Evolutionary conservation across 2,797 vertebrate genomes (phyloP).

Genomic region (Manis crassicaudata): DNA sequence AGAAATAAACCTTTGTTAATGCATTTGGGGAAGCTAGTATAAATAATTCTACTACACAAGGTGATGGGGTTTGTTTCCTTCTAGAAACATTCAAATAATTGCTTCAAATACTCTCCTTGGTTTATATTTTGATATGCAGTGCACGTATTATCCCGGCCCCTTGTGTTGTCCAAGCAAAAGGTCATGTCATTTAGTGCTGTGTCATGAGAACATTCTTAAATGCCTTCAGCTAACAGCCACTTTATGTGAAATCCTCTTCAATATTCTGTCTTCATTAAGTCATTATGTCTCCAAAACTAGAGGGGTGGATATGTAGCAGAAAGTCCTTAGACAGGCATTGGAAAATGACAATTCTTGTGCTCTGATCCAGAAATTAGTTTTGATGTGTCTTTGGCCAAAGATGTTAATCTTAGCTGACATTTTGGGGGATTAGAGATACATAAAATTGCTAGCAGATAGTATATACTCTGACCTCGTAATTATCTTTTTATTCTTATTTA

Average conservation of each 20-base stretch:
- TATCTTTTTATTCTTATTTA: constrained; percentile 13
- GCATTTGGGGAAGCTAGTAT: not conserved
- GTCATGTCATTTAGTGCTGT: not conserved
- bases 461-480: not conserved
- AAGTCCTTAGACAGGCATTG: not conserved
- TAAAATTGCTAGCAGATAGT: not conserved
- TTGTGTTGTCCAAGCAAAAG: not conserved
- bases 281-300: not conserved
- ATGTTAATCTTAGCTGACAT: not conserved
- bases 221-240: not conserved
- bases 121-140: not conserved
- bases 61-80: not conserved
- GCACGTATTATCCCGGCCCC: not conserved
- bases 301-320: not conserved
- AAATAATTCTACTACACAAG: not conserved
- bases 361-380: not conserved
- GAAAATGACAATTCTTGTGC: not conserved
- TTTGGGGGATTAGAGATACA: not conserved
- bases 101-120: not conserved
- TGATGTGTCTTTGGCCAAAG: not conserved
- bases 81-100: not conserved
- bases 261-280: not conserved
- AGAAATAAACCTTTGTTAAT: not conserved
- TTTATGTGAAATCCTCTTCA: not conserved
- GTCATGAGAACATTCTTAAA: not conserved